phyloP scores from a whole-genome alignment of 2,888 invertebrate species.

The Stenotaenia linearis region DNA sequence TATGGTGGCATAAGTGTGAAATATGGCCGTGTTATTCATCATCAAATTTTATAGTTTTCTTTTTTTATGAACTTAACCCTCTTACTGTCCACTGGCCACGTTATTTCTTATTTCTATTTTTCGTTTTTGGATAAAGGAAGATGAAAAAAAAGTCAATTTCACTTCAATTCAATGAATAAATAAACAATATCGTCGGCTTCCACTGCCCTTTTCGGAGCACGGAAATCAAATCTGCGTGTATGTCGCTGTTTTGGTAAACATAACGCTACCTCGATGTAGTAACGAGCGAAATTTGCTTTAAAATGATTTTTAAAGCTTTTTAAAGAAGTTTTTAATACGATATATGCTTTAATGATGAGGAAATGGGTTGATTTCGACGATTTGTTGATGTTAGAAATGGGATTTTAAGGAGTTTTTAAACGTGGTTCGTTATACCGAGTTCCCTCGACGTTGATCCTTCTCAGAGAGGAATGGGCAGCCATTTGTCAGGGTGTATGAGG shows the following conservation, averaged over 20 bases:
- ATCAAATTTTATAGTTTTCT: background rate
- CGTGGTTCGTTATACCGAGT: background rate
- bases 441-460: background rate
- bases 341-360: background rate
- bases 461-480: background rate
- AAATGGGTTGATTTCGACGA: background rate
- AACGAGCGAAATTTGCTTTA: background rate
- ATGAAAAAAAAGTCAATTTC: background rate
- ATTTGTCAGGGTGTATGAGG: background rate
- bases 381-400: background rate
- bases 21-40: background rate
- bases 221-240: background rate
- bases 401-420: background rate
- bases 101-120: background rate
- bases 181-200: background rate
- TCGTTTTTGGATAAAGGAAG: background rate
- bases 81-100: background rate
- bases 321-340: background rate
- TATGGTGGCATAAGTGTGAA: background rate
- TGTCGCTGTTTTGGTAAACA: background rate
- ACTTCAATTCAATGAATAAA: background rate
- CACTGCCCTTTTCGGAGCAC: background rate
- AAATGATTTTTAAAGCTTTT: too few relatives aligned
- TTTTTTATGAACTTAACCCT: background rate
- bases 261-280: background rate